Base-by-base conservation (phyloP, 2,113 vertebrate species). In the Vombatus ursinus region DNA sequence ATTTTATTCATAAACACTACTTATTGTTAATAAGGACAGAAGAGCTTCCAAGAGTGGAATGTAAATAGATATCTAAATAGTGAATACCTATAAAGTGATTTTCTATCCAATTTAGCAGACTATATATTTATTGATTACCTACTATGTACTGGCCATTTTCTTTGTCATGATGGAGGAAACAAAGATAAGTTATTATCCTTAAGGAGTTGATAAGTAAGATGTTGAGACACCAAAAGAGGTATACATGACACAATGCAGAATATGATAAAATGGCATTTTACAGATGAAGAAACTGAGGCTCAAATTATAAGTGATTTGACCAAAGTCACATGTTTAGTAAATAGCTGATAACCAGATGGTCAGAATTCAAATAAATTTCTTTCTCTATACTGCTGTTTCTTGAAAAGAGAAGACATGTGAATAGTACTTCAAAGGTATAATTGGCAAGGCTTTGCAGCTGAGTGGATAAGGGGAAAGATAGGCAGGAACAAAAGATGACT, bases 1-100 rank as follows among this genome's bases (percentile, higher is more conserved):
- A 97, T 97, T 96, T 97, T 96, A 96, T 96, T 98, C 97, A 95
- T 94, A 97, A 98, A 97, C 90, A 96, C 47, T 47, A 96, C 93
- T 96, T 96, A 95, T 93, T 94, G 95, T 97, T 98, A 97, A 97
- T 96, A 94, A 95, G 96, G 95, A 95, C 94, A 94, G 97, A 97
- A 94, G 84, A 37, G 84, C 90, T 96, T 96, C 77, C n/a, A 6
- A 57, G 92, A 92, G 91, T 48, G 48, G 26, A 61, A 93, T 95
- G 91, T 92, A 98, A 95, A 16, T 48, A 0, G 96, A 49, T 93
- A 92, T 48, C 31, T 2, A 50, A 94, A 0, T 22, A 84, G 68
- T 84, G 19, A 23, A 90, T 2, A 3, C 19, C 93, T 50, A 22
- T 91, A 94, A 93, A 90, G 3, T 84, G 25, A 90, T 84, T 49